phyloP scores from a whole-genome alignment of 1,140 invertebrate species.

The Mylabris phalerata region DNA sequence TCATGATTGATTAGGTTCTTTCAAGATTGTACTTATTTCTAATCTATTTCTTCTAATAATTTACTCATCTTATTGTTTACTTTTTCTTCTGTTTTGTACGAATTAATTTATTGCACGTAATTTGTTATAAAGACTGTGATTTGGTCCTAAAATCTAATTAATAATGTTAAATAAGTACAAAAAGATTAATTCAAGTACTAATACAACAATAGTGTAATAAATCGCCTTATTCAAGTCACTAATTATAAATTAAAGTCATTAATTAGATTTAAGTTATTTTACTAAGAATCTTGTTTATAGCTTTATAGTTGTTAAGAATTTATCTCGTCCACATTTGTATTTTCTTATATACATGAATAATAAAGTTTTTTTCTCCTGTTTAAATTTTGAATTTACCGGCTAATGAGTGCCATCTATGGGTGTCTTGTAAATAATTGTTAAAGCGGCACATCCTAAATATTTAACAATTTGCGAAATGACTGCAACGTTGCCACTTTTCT shows the following conservation, averaged over 20 bases:
- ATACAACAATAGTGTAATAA: not conserved
- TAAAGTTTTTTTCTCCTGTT: too few relatives aligned
- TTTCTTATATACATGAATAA: slow-evolving; percentile 9
- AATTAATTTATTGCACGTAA: slow-evolving; percentile 2
- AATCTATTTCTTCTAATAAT: too few relatives aligned
- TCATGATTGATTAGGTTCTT: too few relatives aligned
- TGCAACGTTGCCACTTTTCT: too few relatives aligned
- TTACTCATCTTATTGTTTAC: slow-evolving; percentile 1
- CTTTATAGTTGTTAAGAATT: slow-evolving; percentile 6
- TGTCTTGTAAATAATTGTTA: too few relatives aligned
- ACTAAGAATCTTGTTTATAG: slow-evolving; percentile 3
- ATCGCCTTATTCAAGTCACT: slow-evolving; percentile 11
- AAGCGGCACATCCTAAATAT: too few relatives aligned
- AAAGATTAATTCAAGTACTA: not conserved
- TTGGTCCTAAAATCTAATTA: slow-evolving; percentile 1
- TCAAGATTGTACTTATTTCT: too few relatives aligned
- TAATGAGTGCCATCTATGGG: too few relatives aligned
- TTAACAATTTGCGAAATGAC: too few relatives aligned
- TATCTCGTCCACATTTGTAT: slow-evolving; percentile 3
- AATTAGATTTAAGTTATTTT: slow-evolving; percentile 10
- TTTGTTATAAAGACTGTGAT: slow-evolving; percentile 8
- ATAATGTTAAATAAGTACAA: slow-evolving; percentile 7
- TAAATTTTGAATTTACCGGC: too few relatives aligned
- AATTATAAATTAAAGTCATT: slow-evolving; percentile 9
- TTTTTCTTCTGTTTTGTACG: not conserved